phyloP scores from a whole-genome alignment of 2,888 invertebrate species.

The Camponotus fellah region DNA sequence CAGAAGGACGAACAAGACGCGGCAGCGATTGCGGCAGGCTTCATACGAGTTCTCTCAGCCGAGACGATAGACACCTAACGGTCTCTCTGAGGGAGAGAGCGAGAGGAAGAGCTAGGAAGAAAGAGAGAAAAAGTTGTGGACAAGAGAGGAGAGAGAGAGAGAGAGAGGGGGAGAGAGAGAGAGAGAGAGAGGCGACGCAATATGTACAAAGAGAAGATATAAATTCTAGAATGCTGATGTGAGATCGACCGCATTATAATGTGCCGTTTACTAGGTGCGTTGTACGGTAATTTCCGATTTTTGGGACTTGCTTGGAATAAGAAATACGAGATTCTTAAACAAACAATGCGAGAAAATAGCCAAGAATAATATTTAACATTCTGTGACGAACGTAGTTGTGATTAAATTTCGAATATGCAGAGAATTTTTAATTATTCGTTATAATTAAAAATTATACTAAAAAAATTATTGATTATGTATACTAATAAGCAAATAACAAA shows the following conservation, averaged over 20 bases:
- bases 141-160: not conserved
- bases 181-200: conserved; percentile 15
- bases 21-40: conserved; percentile 22
- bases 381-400: not conserved
- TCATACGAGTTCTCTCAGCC: conserved; percentile 60
- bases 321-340: not conserved
- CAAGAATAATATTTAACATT: not conserved
- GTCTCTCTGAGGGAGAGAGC: conserved; percentile 62
- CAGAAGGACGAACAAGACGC: conserved; percentile 57
- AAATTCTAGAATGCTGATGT: conserved; percentile 48
- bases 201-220: conserved; percentile 35
- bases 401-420: not conserved
- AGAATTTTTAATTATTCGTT: not conserved
- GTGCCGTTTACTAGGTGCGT: conserved; percentile 12
- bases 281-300: not conserved
- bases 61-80: conserved; percentile 54
- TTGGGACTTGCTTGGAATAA: not conserved
- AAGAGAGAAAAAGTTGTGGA: conserved; percentile 42
- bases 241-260: conserved; percentile 63
- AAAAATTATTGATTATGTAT: not conserved
- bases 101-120: conserved; percentile 63
- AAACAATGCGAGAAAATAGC: not conserved
- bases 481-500: conserved; percentile 2
- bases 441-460: conserved; percentile 13
- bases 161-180: not conserved